Base-by-base conservation (phyloP, 2,888 invertebrate species). In the Athrips mouffetella region DNA sequence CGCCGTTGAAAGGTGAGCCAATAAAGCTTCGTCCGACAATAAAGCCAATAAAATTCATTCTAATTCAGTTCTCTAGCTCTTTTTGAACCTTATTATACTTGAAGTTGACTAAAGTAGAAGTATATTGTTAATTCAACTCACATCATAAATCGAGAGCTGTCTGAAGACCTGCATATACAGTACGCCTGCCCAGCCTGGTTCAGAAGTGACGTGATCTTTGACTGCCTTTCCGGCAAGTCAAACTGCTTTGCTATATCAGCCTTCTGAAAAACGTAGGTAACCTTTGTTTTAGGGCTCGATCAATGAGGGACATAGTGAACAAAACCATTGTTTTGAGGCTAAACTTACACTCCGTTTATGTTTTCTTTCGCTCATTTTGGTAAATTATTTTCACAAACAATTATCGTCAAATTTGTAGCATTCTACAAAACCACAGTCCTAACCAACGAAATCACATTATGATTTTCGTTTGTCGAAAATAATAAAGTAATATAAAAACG, bases 91-190 rank as follows among this genome's bases (percentile, higher is more conserved):
- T 2, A 31, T 31, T n/a, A n/a, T 27, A 27, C 7, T 10, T 27
- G 7, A 3, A 4, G 15, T n/a, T 15, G 5, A 33, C 31, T 15
- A 7, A 25, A 11, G 3, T 1, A 23, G 5, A 13, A 31, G n/a
- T n/a, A n/a, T n/a, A n/a, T n/a, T n/a, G n/a, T n/a, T n/a, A n/a
- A n/a, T n/a, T n/a, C n/a, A n/a, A 82, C 92, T 90, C 81, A 96
- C 95, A 98, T 98, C 98, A 98, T 98, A 80, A 98, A 98, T 42
- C 98, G 90, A 1, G 95, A 96, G 59, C 96, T 96, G 73, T 98
- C 98, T 0, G 97, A 95, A 5, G 97, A 95, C 35, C 98, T 91
- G 73, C 98, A 98, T 62, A 98, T 94, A 74, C 98, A 99, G 76
- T 98, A 99, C 0, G 95, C 95, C 82, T 96, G 95, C 4, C 96